Base-by-base conservation (phyloP, 2,888 invertebrate genomes). In the Agrotis exclamationis region DNA sequence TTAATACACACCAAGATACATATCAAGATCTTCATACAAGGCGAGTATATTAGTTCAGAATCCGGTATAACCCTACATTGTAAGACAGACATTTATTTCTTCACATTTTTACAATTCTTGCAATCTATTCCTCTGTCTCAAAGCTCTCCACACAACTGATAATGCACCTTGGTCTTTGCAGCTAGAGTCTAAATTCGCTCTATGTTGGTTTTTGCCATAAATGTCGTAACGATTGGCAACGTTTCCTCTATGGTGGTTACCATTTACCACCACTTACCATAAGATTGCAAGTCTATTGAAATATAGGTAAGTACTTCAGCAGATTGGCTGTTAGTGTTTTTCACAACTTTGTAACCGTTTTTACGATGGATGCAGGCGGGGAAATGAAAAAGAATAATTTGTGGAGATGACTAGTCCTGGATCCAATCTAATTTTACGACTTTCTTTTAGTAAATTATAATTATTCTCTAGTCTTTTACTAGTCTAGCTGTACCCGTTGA, bases 71-170 rank as follows among this genome's bases (percentile, higher is more conserved):
- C 7, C 13, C 2, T 72, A 72, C 72, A 39, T 57, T 67, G 72
- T 72, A 70, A 70, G 20, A 24, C 20, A 28, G 20, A 44, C 33
- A 74, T 57, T 50, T 50, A 75, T 78, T 75, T 60, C 76, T 59
- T 33, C 63, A 69, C 45, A 66, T 63, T 80, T 78, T 79, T 79
- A 76, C 70, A 60, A 22, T 47, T 53, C 44, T 14, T 6, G 20
- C 39, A 48, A 66, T 44, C 33, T 57, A 50, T 54, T 33, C 45
- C 62, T 44, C 20, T 45, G 16, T 65, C 18, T 28, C 11, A 22
- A 65, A 24, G 20, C 14, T 0, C 2, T 51, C 1, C 0, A 0
- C 3, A 16, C 54, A 39, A 39, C 13, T n/a, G 1, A 69, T 54
- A 51, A 58, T 68, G 50, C 22, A 58, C 44, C 47, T 54, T 69